Evolutionary conservation across 2,113 vertebrate genomes (phyloP).

Genomic region (Ariopsis seemanni): DNA sequence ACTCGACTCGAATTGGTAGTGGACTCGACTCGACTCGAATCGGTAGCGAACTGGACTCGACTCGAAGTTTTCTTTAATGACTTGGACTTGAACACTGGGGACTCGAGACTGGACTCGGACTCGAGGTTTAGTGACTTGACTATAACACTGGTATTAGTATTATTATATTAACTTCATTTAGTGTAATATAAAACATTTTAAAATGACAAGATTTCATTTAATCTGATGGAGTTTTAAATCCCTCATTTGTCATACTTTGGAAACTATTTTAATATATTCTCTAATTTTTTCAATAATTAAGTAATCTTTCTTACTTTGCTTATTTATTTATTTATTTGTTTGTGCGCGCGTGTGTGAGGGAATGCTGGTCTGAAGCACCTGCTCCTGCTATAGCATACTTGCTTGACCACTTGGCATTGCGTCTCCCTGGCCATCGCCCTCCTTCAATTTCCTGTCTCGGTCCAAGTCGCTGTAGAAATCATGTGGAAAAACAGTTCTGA

Average conservation of each 20-base stretch:
- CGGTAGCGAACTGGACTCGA: too few relatives aligned
- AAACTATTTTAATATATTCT: neutral
- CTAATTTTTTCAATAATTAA: neutral
- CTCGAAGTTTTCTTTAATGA: too few relatives aligned
- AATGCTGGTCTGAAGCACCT: conserved; percentile 39
- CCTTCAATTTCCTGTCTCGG: conserved; percentile 19
- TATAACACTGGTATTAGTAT: too few relatives aligned
- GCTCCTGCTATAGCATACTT: conserved; percentile 33
- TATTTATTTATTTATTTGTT: neutral
- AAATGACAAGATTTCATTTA: neutral
- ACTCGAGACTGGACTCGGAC: too few relatives aligned
- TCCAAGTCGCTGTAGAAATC: conserved; percentile 46
- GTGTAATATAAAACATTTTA: neutral
- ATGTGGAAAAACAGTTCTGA: conserved; percentile 42
- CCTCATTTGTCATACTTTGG: neutral
- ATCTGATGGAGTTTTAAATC: neutral
- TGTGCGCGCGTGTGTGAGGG: neutral
- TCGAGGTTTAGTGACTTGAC: too few relatives aligned
- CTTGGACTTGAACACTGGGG: too few relatives aligned
- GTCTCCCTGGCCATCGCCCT: conserved; percentile 6
- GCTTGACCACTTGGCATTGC: conserved; percentile 18
- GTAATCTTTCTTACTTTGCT: neutral
- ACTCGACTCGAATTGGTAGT: too few relatives aligned
- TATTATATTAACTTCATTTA: neutral
- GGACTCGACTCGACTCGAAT: too few relatives aligned